Conservation (phyloP, 2,113 vertebrate genomes). For the Lycaon pictus region DNA sequence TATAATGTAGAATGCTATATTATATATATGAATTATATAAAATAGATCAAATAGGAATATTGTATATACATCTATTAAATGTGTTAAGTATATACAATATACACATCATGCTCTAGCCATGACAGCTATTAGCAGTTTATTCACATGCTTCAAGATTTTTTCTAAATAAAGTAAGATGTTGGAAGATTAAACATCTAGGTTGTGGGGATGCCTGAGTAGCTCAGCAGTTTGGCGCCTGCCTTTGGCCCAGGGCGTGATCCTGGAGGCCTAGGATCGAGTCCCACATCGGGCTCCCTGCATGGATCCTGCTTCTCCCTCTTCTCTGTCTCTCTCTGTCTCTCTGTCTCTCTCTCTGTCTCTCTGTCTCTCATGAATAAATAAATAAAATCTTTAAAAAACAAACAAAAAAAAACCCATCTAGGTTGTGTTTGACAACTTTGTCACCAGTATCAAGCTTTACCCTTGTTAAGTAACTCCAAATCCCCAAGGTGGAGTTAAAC, state of each 20-base stretch:
- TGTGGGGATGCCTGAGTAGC: neutral
- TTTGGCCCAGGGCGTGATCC: no score
- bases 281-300: no score
- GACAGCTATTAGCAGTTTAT: neutral
- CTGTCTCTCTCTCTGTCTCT: no score
- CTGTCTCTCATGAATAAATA: no score
- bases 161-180: neutral
- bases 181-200: neutral
- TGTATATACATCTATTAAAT: neutral
- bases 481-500: slow-evolving; percentile 1
- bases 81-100: neutral
- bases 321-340: no score
- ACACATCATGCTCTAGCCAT: neutral
- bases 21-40: neutral
- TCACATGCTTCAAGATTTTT: neutral
- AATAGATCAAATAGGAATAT: neutral
- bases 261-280: no score
- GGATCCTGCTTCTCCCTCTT: no score
- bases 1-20: neutral
- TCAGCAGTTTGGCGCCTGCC: no score
- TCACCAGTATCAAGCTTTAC: neutral
- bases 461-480: neutral
- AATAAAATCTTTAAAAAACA: no score
- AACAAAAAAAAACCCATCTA: neutral
- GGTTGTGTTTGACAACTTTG: neutral